Base-by-base conservation (phyloP, 1,140 invertebrate species). In the Thaumatotibia leucotreta region DNA sequence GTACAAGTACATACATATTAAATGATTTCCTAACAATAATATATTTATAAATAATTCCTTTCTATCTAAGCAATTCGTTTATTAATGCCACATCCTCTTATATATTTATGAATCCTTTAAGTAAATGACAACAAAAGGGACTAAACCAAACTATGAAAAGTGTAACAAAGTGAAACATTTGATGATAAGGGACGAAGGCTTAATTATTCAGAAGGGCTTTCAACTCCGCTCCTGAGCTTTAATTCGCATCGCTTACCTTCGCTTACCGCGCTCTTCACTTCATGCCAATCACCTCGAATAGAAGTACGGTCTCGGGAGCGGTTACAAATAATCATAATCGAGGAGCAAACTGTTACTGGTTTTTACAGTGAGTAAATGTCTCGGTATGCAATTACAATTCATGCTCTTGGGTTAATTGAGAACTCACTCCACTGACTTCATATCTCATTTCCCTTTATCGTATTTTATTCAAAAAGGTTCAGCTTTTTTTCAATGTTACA, bases 191-290 rank as follows among this genome's bases (percentile, higher is more conserved):
- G 80, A 84, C 68, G 61, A 63, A 52, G 66, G 68, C 45, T 86
- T 82, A 86, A 87, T 89, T 87, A 89, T 89, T 87, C 83, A 86
- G 66, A 66, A 72, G 64, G 64, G 78, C 73, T 86, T 78, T 82
- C 71, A 80, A 79, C 77, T 77, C 68, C 61, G 54, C 72, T 54
- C 68, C 67, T 69, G 68, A 79, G 17, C 14, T 45, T 20, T 20
- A 14, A 39, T 39, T 45, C n/a, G 9, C 17, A 6, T 45, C 14
- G n/a, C 39, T 45, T 20, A 45, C 39, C 14, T 20, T n/a, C 1
- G 17, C 14, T 45, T 45, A 20, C 27, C 6, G 6, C 2, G 2
- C 27, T 4, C 2, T 6, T 4, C 27, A 29, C 2, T 6, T 29
- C 27, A 29, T 4, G 17, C 17, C 11, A 20, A 45, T 6, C 14